phyloP scores from a whole-genome alignment of 1,140 invertebrate species.

The Drosophila sulfurigaster region DNA sequence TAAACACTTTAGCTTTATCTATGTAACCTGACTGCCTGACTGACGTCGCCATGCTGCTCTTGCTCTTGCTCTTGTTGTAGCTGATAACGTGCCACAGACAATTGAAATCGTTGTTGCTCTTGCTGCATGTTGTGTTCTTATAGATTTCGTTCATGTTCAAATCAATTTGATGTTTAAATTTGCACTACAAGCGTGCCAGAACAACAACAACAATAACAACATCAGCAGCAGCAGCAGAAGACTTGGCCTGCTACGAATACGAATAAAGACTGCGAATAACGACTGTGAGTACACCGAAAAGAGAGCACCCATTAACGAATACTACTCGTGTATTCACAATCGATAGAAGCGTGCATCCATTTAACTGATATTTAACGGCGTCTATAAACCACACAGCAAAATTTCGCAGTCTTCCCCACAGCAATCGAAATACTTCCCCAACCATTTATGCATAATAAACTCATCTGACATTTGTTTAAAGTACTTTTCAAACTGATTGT shows the following conservation, averaged over 20 bases:
- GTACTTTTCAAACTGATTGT: too few species aligned
- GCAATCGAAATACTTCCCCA: too few species aligned
- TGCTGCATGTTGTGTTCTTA: constrained; percentile 36
- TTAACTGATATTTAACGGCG: background rate
- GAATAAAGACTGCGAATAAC: background rate
- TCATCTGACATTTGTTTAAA: too few species aligned
- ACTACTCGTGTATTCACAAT: constrained; percentile 4
- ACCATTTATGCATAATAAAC: too few species aligned
- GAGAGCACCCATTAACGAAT: constrained; percentile 8
- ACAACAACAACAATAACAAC: too few species aligned
- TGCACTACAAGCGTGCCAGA: constrained; percentile 42
- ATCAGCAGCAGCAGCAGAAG: constrained; percentile 5
- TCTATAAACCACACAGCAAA: background rate
- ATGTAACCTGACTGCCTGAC: constrained; percentile 26
- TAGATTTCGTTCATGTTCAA: constrained; percentile 65
- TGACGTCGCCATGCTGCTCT: constrained; percentile 13
- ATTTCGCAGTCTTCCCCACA: too few species aligned
- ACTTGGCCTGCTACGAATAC: background rate
- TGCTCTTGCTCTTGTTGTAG: constrained; percentile 22
- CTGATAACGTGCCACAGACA: constrained; percentile 72
- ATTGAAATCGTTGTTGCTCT: constrained; percentile 66
- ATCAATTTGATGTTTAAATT: constrained; percentile 70
- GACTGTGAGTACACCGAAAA: background rate
- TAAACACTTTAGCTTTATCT: constrained; percentile 79
- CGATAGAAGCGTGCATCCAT: background rate